These are phyloP conservation scores for Pagrus major DNA, from an alignment of 2,113 vertebrate species.

Conservation along the genomic window DNA sequence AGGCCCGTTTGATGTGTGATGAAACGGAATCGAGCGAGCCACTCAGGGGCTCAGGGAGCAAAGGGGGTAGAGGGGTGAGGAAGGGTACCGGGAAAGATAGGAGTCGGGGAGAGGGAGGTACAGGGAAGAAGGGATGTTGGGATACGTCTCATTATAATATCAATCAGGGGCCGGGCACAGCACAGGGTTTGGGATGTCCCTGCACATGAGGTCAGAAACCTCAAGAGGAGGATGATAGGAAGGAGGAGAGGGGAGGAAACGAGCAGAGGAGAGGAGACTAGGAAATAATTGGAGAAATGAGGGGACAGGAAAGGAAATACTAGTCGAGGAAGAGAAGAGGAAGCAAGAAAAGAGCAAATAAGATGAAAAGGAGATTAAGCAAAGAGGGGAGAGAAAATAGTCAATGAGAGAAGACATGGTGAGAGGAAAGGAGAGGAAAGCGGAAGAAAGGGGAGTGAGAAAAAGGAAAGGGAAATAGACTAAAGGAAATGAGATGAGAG, in stretches of 20 bases:
- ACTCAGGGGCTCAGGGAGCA: conserved; percentile 86
- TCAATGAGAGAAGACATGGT: background rate
- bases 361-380: background rate
- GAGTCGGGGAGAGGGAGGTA: conserved; percentile 23
- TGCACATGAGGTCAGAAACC: conserved; percentile 61
- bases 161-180: conserved; percentile 87
- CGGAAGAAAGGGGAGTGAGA: too few species aligned
- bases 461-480: background rate
- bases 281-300: background rate
- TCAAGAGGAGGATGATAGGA: conserved; percentile 47
- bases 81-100: conserved; percentile 58
- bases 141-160: conserved; percentile 89
- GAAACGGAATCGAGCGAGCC: conserved; percentile 95
- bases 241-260: conserved; percentile 12
- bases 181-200: conserved; percentile 64
- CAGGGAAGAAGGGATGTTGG: conserved; percentile 68
- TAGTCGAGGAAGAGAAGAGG: background rate
- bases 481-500: background rate
- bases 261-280: background rate
- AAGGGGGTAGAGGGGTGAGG: conserved; percentile 68
- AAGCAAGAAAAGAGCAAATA: background rate
- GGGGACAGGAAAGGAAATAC: background rate
- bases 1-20: conserved; percentile 98
- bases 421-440: background rate
- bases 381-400: background rate